These are phyloP conservation scores for Camponotus floridanus DNA, from an alignment of 1,140 invertebrate genomes.

Conservation along the genomic window DNA sequence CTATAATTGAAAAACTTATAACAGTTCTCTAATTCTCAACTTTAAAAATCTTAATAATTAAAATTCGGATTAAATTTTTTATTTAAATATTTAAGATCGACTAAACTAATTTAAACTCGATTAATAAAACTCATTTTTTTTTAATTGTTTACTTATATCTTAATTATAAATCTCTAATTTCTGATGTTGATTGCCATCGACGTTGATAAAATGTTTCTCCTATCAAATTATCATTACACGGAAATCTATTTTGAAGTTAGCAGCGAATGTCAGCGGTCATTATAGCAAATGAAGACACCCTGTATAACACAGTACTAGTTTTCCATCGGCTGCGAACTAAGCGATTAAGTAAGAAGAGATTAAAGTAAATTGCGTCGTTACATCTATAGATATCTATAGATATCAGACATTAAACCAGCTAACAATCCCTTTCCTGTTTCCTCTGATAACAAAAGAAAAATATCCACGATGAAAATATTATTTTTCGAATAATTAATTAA, in stretches of 20 bases:
- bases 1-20: background rate
- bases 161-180: slow-evolving; percentile 22
- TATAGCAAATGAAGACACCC: background rate
- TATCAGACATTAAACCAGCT: slow-evolving; percentile 1
- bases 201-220: slow-evolving; percentile 4
- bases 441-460: background rate
- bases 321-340: slow-evolving; percentile 21
- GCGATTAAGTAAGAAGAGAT: slow-evolving; percentile 35
- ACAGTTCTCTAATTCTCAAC: background rate
- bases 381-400: background rate
- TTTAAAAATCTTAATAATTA: background rate
- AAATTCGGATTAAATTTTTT: background rate
- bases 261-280: background rate
- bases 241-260: slow-evolving; percentile 27
- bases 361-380: slow-evolving; percentile 38
- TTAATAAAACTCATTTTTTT: background rate
- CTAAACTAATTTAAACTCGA: slow-evolving; percentile 13
- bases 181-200: background rate
- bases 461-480: background rate
- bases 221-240: slow-evolving; percentile 6
- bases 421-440: background rate
- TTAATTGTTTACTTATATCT: background rate
- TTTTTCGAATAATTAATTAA: background rate
- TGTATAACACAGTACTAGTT: background rate
- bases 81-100: background rate